Evolutionary conservation across 2,888 invertebrate species (phyloP).

Genomic region (Cyrtodaria siliqua): DNA sequence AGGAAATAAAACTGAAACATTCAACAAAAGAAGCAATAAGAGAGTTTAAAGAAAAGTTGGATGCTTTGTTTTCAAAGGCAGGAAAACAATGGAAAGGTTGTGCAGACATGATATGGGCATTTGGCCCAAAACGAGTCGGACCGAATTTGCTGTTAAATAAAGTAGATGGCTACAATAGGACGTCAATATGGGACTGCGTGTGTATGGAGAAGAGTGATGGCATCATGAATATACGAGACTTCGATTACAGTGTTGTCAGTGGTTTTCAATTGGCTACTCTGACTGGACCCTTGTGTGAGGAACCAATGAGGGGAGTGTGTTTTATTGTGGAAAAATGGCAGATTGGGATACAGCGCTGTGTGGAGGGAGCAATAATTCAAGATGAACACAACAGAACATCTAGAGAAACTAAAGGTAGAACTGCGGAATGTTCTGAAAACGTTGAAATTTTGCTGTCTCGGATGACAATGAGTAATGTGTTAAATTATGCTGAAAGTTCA

Average conservation of each 20-base stretch:
- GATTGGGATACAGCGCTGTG: constrained; percentile 12
- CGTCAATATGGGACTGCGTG: constrained; percentile 85
- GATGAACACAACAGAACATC: background rate
- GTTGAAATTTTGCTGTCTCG: constrained; percentile 2
- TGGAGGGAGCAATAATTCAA: background rate
- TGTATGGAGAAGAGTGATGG: constrained; percentile 16
- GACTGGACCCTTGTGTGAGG: constrained; percentile 98
- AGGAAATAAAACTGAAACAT: constrained; percentile 60
- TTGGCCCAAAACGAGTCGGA: constrained; percentile 95
- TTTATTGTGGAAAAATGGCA: constrained; percentile 96
- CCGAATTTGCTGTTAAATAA: constrained; percentile 96
- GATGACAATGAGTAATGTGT: background rate
- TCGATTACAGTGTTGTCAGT: constrained; percentile 88
- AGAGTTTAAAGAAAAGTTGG: constrained; percentile 88
- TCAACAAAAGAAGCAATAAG: constrained; percentile 78
- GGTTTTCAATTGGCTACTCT: constrained; percentile 90
- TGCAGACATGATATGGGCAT: constrained; percentile 92
- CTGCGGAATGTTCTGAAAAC: background rate
- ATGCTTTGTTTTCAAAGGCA: constrained; percentile 88
- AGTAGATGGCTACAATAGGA: constrained; percentile 89
- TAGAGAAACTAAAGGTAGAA: background rate
- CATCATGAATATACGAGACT: constrained; percentile 70
- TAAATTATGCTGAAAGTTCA: no score
- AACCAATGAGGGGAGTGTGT: constrained; percentile 96
- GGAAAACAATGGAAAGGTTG: constrained; percentile 87